Evolutionary conservation across 2,888 invertebrate species (phyloP).

Genomic region (Leistus spinibarbis): DNA sequence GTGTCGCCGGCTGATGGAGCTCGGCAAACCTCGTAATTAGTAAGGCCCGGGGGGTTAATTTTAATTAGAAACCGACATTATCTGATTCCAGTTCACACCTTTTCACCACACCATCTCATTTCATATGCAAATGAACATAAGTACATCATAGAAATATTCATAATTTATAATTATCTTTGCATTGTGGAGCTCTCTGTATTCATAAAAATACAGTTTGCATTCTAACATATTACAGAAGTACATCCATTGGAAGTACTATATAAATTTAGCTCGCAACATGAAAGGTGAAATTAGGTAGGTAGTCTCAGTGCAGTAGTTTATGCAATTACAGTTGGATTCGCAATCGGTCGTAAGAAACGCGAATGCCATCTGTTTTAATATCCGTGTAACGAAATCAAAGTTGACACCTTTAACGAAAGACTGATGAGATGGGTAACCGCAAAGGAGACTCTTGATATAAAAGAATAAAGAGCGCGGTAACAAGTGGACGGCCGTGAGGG

Average conservation of each 20-base stretch:
- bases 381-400: conserved; percentile 22
- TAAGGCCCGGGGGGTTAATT: conserved; percentile 2
- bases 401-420: conserved; percentile 29
- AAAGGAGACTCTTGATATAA: conserved; percentile 11
- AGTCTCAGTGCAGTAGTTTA: not conserved
- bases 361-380: conserved; percentile 6
- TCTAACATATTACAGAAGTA: no score
- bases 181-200: no score
- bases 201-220: no score
- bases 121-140: not conserved
- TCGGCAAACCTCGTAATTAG: conserved; percentile 16
- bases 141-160: no score
- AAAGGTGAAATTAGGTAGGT: not conserved
- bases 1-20: conserved; percentile 4
- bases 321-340: not conserved
- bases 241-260: not conserved
- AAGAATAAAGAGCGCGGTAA: conserved; percentile 30
- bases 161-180: no score
- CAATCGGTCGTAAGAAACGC: not conserved
- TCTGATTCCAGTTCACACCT: conserved; percentile 18
- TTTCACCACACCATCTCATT: not conserved
- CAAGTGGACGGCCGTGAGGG: not conserved
- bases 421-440: conserved; percentile 14
- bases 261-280: not conserved
- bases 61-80: conserved; percentile 15